Base-by-base conservation (phyloP, 2,888 invertebrate genomes). In the Lymantria dispar region DNA sequence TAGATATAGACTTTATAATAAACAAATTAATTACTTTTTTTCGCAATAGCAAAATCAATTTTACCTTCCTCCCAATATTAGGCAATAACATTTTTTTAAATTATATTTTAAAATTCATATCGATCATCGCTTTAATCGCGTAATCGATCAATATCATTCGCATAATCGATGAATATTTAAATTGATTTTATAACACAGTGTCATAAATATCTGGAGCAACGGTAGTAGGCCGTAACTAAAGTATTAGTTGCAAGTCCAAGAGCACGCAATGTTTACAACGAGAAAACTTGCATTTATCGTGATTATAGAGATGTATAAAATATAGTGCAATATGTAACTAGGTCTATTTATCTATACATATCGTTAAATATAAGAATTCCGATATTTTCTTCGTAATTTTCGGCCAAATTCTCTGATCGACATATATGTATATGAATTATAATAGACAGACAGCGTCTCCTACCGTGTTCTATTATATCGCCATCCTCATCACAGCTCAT, bases 201-300 rank as follows among this genome's bases (percentile, higher is more conserved):
- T 55, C 42, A 15, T 14, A 56, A 36, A 37, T 56, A 61, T 45
- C 48, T 65, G 1, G 59, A 39, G 50, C 62, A 55, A 48, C 55
- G 56, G 57, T 53, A 62, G 59, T 29, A 5, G 12, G 1, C 45
- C 50, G 54, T 47, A 52, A 51, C 56, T 42, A 45, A 57, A 29
- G 48, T 30, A 49, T 44, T 29, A 31, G 40, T 45, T 55, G 37
- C 61, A 57, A 64, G 64, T 57, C 45, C 67, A 65, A 65, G 65
- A 61, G 41, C 61, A 63, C 55, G 65, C 64, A 41, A 63, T 39
- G 37, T 29, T 47, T 50, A 38, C 29, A 10, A 33, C 22, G n/a
- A 38, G 43, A 36, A 39, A 39, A 13, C 30, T 37, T 46, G 40
- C 13, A 33, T 43, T 39, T 33, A 40, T 22, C 22, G 8, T 33